phyloP scores from a whole-genome alignment of 2,888 invertebrate genomes.

The Ditula angustiorana region DNA sequence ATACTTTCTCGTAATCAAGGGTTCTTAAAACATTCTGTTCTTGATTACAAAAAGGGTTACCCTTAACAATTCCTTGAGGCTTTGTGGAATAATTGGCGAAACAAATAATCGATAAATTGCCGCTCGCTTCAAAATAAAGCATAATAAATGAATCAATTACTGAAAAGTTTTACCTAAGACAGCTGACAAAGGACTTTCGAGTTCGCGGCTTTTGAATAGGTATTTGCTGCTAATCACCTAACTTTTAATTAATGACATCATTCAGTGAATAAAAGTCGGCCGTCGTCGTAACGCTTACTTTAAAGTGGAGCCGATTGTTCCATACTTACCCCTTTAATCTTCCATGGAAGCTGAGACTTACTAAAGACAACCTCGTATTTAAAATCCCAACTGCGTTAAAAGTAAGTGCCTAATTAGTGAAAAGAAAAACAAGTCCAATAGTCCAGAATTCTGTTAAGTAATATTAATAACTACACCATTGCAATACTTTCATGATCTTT shows the following conservation, averaged over 20 bases:
- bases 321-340: constrained; percentile 34
- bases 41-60: constrained; percentile 34
- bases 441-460: no score
- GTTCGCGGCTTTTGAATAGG: constrained; percentile 58
- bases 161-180: constrained; percentile 53
- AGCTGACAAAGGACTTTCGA: constrained; percentile 61
- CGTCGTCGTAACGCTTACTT: constrained; percentile 41
- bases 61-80: constrained; percentile 17
- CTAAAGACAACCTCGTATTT: neutral
- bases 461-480: no score
- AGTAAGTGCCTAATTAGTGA: no score
- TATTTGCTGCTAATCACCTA: constrained; percentile 70
- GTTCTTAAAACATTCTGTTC: constrained; percentile 29
- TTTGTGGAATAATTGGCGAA: constrained; percentile 41
- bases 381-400: neutral
- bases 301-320: constrained; percentile 34
- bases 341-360: constrained; percentile 12
- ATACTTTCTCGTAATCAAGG: constrained; percentile 30
- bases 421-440: no score
- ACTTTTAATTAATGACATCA: constrained; percentile 73
- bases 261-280: constrained; percentile 63
- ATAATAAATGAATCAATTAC: constrained; percentile 66
- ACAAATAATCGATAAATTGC: constrained; percentile 58
- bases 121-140: constrained; percentile 54
- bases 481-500: no score